These are phyloP conservation scores for Mellilla xanthometata DNA, from an alignment of 2,888 invertebrate genomes.

Conservation along the genomic window DNA sequence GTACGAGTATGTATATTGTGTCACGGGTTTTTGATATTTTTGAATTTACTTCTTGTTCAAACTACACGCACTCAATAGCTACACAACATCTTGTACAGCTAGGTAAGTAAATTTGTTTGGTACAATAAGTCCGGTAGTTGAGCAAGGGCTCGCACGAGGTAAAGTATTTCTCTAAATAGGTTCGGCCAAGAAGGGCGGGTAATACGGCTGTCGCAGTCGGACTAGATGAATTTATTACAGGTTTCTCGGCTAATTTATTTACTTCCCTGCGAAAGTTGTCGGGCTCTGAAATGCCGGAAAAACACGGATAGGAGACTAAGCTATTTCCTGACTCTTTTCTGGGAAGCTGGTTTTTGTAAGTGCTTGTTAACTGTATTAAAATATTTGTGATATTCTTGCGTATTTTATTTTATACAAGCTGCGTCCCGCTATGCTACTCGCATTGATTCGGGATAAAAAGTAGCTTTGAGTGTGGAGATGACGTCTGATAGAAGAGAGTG, in stretches of 20 bases:
- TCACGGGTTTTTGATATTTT: too few relatives aligned
- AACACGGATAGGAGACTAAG: constrained; percentile 4
- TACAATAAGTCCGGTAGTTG: constrained; percentile 11
- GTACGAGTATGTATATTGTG: too few relatives aligned
- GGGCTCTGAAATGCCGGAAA: constrained; percentile 13
- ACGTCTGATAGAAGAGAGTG: too few relatives aligned
- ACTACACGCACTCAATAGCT: too few relatives aligned
- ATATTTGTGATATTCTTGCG: too few relatives aligned
- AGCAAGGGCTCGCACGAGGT: constrained; percentile 12
- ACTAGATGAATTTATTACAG: constrained; percentile 33
- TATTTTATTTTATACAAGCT: too few relatives aligned
- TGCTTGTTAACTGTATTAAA: too few relatives aligned
- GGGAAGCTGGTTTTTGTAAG: neutral
- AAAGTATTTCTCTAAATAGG: constrained; percentile 27
- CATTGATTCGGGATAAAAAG: too few relatives aligned
- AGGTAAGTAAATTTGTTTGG: constrained; percentile 4
- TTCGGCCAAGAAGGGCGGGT: constrained; percentile 23
- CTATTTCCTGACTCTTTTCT: neutral
- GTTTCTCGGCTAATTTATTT: constrained; percentile 31
- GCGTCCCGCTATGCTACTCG: too few relatives aligned
- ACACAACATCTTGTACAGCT: too few relatives aligned
- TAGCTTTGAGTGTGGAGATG: too few relatives aligned
- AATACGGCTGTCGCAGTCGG: constrained; percentile 32
- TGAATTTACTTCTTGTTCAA: too few relatives aligned
- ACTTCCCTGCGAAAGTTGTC: constrained; percentile 24